phyloP scores from a whole-genome alignment of 92 coral and sea anemone species.

The Bergia puertoricense region DNA sequence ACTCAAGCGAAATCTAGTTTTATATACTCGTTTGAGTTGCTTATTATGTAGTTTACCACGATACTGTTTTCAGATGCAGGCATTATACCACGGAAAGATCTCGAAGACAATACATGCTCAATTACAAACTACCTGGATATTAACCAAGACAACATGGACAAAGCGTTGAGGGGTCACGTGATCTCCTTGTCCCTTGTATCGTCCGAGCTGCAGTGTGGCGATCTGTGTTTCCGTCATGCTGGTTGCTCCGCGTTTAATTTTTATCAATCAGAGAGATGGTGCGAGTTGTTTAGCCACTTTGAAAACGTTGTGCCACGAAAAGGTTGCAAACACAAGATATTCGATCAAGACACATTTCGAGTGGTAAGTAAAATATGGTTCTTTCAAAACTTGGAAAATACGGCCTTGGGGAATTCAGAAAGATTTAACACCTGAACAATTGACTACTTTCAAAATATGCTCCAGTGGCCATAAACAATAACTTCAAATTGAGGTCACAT shows the following conservation, averaged over 20 bases:
- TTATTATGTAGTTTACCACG: no score
- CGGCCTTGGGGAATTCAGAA: no score
- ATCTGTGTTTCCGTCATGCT: not conserved
- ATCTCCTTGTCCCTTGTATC: not conserved
- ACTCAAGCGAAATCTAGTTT: no score
- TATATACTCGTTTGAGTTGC: no score
- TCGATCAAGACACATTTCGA: not conserved
- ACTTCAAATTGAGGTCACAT: no score
- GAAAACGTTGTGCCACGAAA: not conserved
- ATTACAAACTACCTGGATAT: not conserved
- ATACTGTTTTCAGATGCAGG: slow-evolving; percentile 18
- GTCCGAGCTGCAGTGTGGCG: slow-evolving; percentile 11
- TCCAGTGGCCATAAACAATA: no score
- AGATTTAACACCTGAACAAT: no score
- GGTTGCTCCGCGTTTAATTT: not conserved
- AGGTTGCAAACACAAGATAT: not conserved
- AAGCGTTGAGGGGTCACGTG: slow-evolving; percentile 17
- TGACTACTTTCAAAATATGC: no score
- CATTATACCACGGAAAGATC: not conserved
- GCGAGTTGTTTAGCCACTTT: not conserved
- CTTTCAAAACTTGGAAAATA: no score
- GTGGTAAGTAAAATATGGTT: not conserved
- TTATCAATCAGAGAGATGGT: not conserved
- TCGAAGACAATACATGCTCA: not conserved
- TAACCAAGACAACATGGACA: not conserved